These are phyloP conservation scores for Lucilia cuprina DNA, from an alignment of 1,140 invertebrate species.

Conservation along the genomic window DNA sequence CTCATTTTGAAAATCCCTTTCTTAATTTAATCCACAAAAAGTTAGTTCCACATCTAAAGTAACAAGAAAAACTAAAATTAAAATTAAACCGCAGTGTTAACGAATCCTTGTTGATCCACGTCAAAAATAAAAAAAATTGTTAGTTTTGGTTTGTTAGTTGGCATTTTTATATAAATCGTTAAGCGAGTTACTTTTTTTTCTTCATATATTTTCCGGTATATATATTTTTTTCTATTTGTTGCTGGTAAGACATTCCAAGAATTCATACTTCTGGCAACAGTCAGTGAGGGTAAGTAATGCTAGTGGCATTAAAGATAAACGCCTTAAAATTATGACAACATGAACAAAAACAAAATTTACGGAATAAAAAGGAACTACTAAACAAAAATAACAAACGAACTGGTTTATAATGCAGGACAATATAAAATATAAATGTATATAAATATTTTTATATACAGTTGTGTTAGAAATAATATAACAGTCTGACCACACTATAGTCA, in stretches of 20 bases:
- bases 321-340: conserved; percentile 32
- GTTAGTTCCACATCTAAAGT: conserved; percentile 6
- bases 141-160: conserved; percentile 30
- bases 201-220: not conserved
- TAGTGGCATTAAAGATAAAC: conserved; percentile 31
- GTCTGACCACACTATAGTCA: too few relatives aligned
- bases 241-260: not conserved
- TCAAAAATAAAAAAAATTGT: conserved; percentile 26
- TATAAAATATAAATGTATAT: not conserved
- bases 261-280: not conserved
- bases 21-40: not conserved
- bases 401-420: conserved; percentile 14
- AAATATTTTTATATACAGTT: too few relatives aligned
- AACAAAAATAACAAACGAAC: not conserved
- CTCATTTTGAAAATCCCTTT: not conserved
- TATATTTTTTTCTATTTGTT: not conserved
- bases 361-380: not conserved
- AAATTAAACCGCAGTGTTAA: conserved; percentile 21
- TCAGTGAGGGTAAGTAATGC: conserved; percentile 8
- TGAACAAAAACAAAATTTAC: not conserved
- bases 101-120: conserved; percentile 30
- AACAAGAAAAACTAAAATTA: too few relatives aligned
- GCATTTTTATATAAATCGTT: conserved; percentile 22
- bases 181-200: not conserved
- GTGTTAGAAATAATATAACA: too few relatives aligned